Conservation (phyloP, 1,140 invertebrate species). For the Brachionus paranguensis region DNA sequence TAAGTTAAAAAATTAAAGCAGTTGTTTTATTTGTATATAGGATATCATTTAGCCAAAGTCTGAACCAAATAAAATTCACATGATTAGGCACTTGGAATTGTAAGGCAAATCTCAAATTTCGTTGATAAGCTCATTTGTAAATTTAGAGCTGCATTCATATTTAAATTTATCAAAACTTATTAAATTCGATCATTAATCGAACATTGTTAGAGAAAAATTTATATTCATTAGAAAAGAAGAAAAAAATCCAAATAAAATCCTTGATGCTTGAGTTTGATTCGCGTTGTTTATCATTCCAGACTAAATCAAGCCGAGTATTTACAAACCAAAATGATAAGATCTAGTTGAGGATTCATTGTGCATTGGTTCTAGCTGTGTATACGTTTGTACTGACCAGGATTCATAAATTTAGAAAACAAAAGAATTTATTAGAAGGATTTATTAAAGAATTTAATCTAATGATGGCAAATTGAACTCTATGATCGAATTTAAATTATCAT, state of each 20-base stretch:
- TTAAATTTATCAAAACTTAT: neutral
- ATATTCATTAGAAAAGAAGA: neutral
- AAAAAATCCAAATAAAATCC: neutral
- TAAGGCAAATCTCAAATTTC: neutral
- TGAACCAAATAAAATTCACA: neutral
- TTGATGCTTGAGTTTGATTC: neutral
- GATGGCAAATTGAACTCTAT: neutral
- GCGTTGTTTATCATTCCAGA: neutral
- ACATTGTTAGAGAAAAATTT: neutral
- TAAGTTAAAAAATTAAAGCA: neutral
- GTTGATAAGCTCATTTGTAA: neutral
- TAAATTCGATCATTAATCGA: neutral
- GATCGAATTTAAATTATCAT: too few species aligned
- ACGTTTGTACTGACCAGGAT: neutral
- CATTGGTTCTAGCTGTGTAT: neutral
- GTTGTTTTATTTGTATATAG: neutral
- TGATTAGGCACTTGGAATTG: neutral
- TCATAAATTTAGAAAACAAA: neutral
- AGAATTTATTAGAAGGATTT: neutral
- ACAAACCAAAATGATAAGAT: neutral
- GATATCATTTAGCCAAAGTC: neutral
- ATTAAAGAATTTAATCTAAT: neutral
- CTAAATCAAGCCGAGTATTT: neutral
- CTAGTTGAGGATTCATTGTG: neutral
- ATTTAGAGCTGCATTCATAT: neutral